These are phyloP conservation scores for Merluccius polli DNA, from an alignment of 2,797 vertebrate genomes.

Conservation along the genomic window DNA sequence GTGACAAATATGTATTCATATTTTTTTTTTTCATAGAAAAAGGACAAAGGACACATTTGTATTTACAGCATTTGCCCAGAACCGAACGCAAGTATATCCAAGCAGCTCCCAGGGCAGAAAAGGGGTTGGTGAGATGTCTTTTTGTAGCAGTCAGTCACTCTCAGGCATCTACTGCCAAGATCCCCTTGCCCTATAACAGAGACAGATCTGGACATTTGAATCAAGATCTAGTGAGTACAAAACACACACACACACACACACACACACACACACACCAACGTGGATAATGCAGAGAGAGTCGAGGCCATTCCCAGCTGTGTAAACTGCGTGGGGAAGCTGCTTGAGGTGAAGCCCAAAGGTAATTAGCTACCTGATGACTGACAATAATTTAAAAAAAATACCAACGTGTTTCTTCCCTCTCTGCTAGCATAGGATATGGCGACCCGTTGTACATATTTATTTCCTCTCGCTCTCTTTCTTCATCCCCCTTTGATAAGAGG, in stretches of 20 bases:
- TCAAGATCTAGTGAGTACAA: neutral
- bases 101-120: neutral
- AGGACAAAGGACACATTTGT: neutral
- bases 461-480: conserved; percentile 26
- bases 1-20: neutral
- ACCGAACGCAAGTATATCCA: neutral
- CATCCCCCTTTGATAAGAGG: conserved; percentile 32
- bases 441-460: conserved; percentile 27
- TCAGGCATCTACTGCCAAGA: neutral
- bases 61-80: too few relatives aligned
- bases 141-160: neutral
- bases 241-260: neutral
- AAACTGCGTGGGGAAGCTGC: conserved; percentile 1
- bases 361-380: conserved; percentile 25
- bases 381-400: conserved; percentile 31
- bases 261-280: neutral
- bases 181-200: neutral
- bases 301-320: neutral
- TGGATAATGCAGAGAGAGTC: neutral
- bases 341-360: conserved; percentile 9
- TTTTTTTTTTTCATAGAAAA: neutral
- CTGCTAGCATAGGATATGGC: conserved; percentile 33
- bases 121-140: neutral
- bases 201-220: conserved; percentile 1
- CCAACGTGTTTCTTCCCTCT: conserved; percentile 24